Evolutionary conservation across 2,113 vertebrate species (phyloP).

Genomic region (Pelvicachromis taeniatus): DNA sequence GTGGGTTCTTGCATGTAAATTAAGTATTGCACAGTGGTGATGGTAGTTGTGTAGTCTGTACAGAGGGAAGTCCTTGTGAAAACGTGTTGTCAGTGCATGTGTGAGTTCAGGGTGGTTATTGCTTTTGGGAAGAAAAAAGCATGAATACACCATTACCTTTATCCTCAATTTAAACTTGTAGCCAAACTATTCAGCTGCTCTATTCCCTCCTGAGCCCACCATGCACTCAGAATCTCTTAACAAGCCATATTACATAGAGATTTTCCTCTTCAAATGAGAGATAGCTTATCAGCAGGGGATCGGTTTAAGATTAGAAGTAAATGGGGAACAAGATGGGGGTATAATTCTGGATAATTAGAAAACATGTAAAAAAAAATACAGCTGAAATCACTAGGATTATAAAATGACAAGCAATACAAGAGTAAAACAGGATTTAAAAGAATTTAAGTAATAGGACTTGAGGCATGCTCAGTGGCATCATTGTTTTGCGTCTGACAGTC

Average conservation of each 20-base stretch:
- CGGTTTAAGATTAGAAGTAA: constrained; percentile 44
- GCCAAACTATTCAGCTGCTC: neutral
- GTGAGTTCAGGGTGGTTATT: neutral
- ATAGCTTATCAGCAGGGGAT: constrained; percentile 45
- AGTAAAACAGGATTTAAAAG: neutral
- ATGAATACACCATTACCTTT: neutral
- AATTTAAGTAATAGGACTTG: neutral
- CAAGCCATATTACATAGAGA: neutral
- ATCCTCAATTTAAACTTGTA: constrained; percentile 20
- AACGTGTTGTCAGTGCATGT: neutral
- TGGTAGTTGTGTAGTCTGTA: neutral
- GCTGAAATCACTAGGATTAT: neutral
- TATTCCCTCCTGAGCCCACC: neutral
- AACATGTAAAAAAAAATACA: constrained; percentile 1
- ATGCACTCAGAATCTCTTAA: neutral
- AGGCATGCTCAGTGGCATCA: neutral
- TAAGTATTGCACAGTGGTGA: neutral
- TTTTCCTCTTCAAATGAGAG: constrained; percentile 39
- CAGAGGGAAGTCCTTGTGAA: neutral
- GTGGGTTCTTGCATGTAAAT: neutral
- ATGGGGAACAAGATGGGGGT: constrained; percentile 2
- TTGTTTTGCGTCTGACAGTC: neutral
- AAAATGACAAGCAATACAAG: neutral
- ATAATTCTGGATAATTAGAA: constrained; percentile 33
- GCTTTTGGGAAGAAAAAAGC: neutral